Evolutionary conservation across 35 echinoderm and acorn worm genomes (phyloP).

Genomic region (Chiridota heheva): DNA sequence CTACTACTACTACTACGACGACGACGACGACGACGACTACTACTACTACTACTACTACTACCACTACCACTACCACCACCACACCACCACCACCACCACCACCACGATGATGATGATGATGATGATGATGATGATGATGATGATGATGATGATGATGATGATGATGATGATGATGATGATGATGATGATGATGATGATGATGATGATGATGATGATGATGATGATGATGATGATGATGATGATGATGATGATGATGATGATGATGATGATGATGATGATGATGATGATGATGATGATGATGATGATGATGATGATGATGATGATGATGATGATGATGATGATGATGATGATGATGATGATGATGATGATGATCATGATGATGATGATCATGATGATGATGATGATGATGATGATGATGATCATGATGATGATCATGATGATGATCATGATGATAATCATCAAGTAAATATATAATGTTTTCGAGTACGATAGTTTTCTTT

Average conservation of each 20-base stretch:
- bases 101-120: neutral
- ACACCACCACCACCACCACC: no score
- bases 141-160: conserved; percentile 22
- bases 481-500: no score
- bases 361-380: neutral
- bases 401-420: neutral
- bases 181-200: neutral
- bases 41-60: no score
- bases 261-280: neutral
- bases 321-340: neutral
- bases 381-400: neutral
- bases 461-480: no score
- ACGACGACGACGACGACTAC: no score
- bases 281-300: neutral
- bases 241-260: conserved; percentile 18
- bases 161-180: conserved; percentile 4
- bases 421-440: neutral
- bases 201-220: neutral
- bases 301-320: neutral
- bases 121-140: neutral
- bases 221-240: conserved; percentile 7
- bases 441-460: neutral
- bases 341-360: conserved; percentile 23
- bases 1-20: no score
- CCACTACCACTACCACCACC: no score